Conservation (phyloP, 53 echinoderm and acorn worm genomes). For the Stichopus horrens region DNA sequence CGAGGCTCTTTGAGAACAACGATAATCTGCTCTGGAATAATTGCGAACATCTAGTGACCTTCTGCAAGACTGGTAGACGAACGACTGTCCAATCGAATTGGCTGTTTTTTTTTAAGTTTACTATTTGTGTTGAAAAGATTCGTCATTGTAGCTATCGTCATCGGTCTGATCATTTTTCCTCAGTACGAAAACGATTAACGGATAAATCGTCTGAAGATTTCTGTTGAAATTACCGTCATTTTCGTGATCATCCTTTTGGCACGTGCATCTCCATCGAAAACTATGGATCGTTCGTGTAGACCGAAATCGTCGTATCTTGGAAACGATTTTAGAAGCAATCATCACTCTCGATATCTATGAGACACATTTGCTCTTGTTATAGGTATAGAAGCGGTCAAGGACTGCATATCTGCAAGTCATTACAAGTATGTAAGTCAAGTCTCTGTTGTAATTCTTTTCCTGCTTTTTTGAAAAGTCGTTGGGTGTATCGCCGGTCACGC, state of each 20-base stretch:
- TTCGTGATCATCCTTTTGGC: constrained; percentile 2
- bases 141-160: not conserved
- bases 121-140: not conserved
- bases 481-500: constrained; percentile 2
- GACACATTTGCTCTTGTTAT: not conserved
- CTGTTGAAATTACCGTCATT: too few relatives aligned
- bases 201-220: too few relatives aligned
- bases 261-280: not conserved
- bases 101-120: not conserved
- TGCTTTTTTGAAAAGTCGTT: not conserved
- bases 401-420: not conserved
- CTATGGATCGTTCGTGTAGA: not conserved
- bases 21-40: not conserved
- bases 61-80: constrained; percentile 26
- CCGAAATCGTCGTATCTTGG: constrained; percentile 7
- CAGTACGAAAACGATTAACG: too few relatives aligned
- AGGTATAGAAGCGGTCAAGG: not conserved
- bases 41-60: constrained; percentile 32
- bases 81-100: not conserved
- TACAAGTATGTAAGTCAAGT: not conserved
- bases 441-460: not conserved
- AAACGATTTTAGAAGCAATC: not conserved
- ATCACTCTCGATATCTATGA: not conserved
- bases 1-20: not conserved
- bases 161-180: not conserved